These are phyloP conservation scores for Pyrgilauda ruficollis DNA, from an alignment of 2,113 vertebrate genomes.

Conservation along the genomic window DNA sequence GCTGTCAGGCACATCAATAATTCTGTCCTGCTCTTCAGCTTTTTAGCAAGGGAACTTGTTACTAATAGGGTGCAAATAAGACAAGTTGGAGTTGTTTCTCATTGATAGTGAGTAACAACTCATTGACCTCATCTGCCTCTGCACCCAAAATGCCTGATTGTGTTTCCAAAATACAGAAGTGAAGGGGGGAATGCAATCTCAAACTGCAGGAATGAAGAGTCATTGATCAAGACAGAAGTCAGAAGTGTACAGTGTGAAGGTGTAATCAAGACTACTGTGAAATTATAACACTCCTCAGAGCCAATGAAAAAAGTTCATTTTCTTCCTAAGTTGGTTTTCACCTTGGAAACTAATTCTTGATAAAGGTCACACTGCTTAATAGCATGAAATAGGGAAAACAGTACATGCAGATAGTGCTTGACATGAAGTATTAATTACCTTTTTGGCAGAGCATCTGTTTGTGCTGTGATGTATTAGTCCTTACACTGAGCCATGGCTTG, in stretches of 20 bases:
- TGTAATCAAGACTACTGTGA: not conserved
- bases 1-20: not conserved
- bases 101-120: not conserved
- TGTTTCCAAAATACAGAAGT: not conserved
- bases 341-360: constrained; percentile 23
- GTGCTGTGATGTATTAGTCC: not conserved
- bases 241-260: not conserved
- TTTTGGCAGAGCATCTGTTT: constrained; percentile 1
- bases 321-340: constrained; percentile 1
- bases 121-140: not conserved
- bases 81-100: not conserved
- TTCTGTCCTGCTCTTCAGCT: not conserved
- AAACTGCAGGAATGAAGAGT: not conserved
- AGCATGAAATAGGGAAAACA: not conserved
- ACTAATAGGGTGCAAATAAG: constrained; percentile 37
- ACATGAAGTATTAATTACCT: constrained; percentile 13
- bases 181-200: not conserved
- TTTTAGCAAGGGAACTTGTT: constrained; percentile 1
- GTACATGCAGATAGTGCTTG: not conserved
- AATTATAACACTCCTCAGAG: not conserved
- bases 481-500: not conserved
- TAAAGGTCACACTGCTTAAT: constrained; percentile 20
- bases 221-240: not conserved
- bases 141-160: not conserved
- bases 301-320: not conserved